Percentiles rank a stretch among this genome's conserved stretches.
Conservation (phyloP, 2,113 vertebrate species). For the Erpornis zantholeuca region DNA sequence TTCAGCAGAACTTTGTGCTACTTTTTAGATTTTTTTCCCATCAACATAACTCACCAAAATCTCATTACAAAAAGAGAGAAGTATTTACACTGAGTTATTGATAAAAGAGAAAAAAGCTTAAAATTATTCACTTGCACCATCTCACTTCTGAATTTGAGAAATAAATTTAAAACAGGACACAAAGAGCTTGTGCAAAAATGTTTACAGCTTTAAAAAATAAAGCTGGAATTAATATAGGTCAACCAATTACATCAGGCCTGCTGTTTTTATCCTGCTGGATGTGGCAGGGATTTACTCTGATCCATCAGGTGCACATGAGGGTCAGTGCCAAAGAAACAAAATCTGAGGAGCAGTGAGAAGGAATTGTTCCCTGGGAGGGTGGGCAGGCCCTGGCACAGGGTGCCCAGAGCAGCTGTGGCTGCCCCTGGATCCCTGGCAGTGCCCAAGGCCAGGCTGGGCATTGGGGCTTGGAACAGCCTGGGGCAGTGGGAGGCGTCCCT, state of each 20-base stretch:
- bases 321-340: neutral
- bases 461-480: neutral
- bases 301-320: rapidly evolving
- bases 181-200: neutral
- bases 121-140: neutral
- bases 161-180: neutral
- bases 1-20: neutral
- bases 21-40: neutral
- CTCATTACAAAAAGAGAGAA: neutral
- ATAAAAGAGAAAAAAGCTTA: neutral
- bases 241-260: neutral
- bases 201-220: neutral
- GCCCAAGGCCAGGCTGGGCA: neutral
- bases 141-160: neutral
- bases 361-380: neutral
- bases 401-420: neutral
- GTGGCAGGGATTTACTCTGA: neutral
- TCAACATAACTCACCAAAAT: neutral
- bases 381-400: neutral
- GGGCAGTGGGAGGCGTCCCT: neutral
- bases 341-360: neutral
- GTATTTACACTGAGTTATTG: neutral
- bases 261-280: neutral
- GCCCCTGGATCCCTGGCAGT: neutral
- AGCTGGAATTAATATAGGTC: neutral